A percentile compares a stretch with the other conserved stretches of the same genome.
Conservation (phyloP, 2,888 invertebrate genomes). For the Nomada fabriciana region DNA sequence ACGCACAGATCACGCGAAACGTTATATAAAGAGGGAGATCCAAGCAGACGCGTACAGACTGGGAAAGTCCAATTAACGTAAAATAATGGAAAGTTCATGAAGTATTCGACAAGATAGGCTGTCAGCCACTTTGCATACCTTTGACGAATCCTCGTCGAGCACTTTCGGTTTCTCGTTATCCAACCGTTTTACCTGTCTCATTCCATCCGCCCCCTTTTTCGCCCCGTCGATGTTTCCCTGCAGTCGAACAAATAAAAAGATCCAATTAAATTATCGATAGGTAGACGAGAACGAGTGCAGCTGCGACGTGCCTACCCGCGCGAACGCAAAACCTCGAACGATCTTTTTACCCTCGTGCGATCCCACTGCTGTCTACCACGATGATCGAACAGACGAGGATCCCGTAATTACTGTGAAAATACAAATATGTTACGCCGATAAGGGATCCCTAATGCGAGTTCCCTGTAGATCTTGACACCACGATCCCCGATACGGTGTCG, state of each 20-base stretch:
- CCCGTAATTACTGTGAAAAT: conserved; percentile 56
- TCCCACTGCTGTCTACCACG: conserved; percentile 16
- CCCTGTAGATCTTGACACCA: conserved; percentile 19
- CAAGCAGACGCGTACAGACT: not conserved
- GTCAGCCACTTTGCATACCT: conserved; percentile 27
- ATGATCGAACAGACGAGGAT: conserved; percentile 42
- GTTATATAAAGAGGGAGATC: not conserved
- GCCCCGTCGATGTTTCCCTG: not conserved
- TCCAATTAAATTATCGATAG: conserved; percentile 63
- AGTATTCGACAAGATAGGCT: conserved; percentile 29
- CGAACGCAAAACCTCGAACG: conserved; percentile 1
- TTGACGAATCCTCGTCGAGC: conserved; percentile 32
- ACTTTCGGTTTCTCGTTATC: conserved; percentile 37
- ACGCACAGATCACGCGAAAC: not conserved
- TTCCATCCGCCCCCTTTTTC: not conserved
- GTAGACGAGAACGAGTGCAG: conserved; percentile 7
- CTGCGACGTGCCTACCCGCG: conserved; percentile 5
- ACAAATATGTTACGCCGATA: conserved; percentile 51
- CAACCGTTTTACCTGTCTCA: conserved; percentile 1
- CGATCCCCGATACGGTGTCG: not conserved
- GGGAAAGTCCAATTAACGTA: conserved; percentile 58
- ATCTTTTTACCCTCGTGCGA: conserved; percentile 27
- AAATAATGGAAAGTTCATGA: conserved; percentile 51
- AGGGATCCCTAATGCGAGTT: conserved; percentile 44
- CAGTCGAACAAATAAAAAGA: conserved; percentile 36